Conservation (phyloP, 2,797 vertebrate species). For the Brachyrhaphis roseni region DNA sequence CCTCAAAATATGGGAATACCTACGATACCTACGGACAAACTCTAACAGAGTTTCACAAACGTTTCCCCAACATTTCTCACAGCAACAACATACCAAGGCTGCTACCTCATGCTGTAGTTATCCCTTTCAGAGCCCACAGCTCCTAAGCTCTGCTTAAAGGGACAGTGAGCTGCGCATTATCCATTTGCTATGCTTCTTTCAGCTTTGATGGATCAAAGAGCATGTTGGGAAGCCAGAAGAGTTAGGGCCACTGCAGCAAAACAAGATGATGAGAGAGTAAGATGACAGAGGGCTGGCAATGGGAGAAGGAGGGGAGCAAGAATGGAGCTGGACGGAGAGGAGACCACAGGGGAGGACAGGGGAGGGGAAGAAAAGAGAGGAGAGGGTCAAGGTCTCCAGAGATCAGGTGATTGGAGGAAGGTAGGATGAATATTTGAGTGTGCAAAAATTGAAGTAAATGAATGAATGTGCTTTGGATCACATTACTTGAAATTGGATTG, state of each 20-base stretch:
- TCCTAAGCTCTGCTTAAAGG: conserved; percentile 51
- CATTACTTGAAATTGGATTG: not conserved
- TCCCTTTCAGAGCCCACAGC: conserved; percentile 46
- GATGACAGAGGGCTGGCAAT: conserved; percentile 40
- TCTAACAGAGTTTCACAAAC: conserved; percentile 11
- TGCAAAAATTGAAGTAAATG: not conserved
- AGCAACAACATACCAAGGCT: conserved; percentile 60
- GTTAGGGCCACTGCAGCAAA: conserved; percentile 34
- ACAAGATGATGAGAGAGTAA: conserved; percentile 31
- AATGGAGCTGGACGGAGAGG: not conserved
- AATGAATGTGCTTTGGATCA: not conserved
- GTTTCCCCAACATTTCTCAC: conserved; percentile 36
- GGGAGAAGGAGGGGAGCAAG: conserved; percentile 11
- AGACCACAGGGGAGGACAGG: not conserved
- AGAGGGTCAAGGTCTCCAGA: conserved; percentile 36
- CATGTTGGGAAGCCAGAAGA: conserved; percentile 40
- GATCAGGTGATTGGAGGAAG: not conserved
- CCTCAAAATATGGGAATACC: not conserved
- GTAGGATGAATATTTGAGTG: not conserved
- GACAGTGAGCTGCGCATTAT: conserved; percentile 53
- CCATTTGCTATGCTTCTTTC: conserved; percentile 62
- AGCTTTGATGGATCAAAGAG: conserved; percentile 70
- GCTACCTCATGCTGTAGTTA: conserved; percentile 51
- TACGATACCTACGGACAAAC: not conserved
- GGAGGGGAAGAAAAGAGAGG: conserved; percentile 14